phyloP scores from a whole-genome alignment of 2,797 vertebrate species.

The Chloroceryle inda region DNA sequence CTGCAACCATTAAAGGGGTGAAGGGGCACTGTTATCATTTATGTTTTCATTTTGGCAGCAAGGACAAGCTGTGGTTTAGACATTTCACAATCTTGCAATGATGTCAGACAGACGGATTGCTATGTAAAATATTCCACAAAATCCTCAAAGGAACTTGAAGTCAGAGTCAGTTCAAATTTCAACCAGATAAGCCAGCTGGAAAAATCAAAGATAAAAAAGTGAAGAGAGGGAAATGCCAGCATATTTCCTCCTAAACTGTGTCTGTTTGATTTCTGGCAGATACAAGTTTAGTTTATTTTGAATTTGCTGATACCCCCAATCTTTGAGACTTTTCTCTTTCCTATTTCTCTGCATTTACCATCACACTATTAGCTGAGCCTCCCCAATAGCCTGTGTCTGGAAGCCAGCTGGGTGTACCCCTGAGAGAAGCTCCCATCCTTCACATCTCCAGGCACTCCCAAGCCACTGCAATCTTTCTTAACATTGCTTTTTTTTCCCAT shows the following conservation, averaged over 20 bases:
- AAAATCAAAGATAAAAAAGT: slow-evolving; percentile 10
- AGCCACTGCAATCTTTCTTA: background rate
- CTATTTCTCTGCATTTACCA: background rate
- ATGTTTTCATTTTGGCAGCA: background rate
- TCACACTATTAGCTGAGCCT: background rate
- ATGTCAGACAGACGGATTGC: slow-evolving; percentile 6
- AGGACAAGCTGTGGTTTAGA: background rate
- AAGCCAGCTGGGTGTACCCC: background rate
- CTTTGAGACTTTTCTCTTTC: background rate
- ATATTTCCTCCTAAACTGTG: background rate
- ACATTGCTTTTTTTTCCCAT: accelerated
- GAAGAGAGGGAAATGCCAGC: background rate
- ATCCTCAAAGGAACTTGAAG: background rate
- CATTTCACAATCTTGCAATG: slow-evolving; percentile 9
- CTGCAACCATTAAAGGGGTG: background rate
- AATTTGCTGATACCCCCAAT: background rate
- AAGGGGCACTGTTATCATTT: background rate
- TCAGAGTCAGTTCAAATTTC: slow-evolving; percentile 4
- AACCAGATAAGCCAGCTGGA: background rate
- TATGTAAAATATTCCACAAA: background rate
- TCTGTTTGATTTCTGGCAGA: slow-evolving; percentile 14
- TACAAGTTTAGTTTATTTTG: background rate
- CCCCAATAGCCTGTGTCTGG: background rate
- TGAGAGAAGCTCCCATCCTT: background rate
- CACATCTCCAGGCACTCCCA: background rate